Evolutionary conservation across 2,888 invertebrate species (phyloP), one percentile per base, ranked within the genome.

Genomic region (Caenorhabditis sinica): DNA sequence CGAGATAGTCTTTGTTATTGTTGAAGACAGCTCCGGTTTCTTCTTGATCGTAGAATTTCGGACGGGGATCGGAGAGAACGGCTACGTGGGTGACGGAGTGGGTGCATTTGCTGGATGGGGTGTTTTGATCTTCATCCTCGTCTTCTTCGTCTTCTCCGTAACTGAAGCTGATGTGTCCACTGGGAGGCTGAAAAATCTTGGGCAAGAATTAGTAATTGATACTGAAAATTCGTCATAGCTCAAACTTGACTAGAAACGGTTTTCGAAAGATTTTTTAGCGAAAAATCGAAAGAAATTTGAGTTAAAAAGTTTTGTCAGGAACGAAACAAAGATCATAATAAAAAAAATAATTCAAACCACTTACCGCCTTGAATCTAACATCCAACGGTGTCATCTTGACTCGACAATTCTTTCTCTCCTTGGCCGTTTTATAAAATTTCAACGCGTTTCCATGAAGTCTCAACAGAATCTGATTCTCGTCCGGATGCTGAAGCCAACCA

Each of bases 361-460:
- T 69, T 25, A 83, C 83, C 53, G 79, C 71, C 30, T 77, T 66
- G 63, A 89, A 88, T 20, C 92, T 66, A 49, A 92, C 86, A 81
- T 92, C 92, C 60, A 92, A 56, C 11, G 92, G 91, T n/a, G 89
- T 88, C 72, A 91, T 81, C 68, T 88, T 89, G 56, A 92, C 83
- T 3, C 90, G 86, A 76, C 91, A 91, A 61, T 88, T 83, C 45
- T 88, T 86, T 13, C 89, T 75, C n/a, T 87, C 86, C 58, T 91
- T 87, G 6, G 83, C 40, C 17, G 89, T 86, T 68, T 92, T 92
- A 85, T 89, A 92, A 82, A 91, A 92, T 69, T 91, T 91, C 58
- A 92, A 71, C 6, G 92, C 91, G 40, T 88, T 88, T 49, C 92
- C 92, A 56, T 91, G 89, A 61, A 92, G 73, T 33, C 89, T 77